phyloP scores from a whole-genome alignment of 2,888 invertebrate species.

The Eudemis profundana region DNA sequence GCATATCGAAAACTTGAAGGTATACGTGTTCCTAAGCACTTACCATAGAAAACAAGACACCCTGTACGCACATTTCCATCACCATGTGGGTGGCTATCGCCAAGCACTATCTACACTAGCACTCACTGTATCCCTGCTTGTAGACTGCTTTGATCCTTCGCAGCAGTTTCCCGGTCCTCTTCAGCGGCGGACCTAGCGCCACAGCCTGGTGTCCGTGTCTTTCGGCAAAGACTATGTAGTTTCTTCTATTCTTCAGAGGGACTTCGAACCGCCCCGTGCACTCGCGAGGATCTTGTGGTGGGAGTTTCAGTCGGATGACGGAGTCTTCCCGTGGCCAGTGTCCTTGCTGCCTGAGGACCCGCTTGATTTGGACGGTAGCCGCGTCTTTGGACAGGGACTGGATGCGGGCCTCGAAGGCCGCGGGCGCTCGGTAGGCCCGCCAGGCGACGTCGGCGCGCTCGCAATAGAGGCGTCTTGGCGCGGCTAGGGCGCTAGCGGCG shows the following conservation, averaged over 20 bases:
- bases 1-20: conserved; percentile 11
- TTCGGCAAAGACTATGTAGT: conserved; percentile 83
- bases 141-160: conserved; percentile 80
- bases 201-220: conserved; percentile 76
- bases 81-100: conserved; percentile 44
- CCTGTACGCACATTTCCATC: conserved; percentile 58
- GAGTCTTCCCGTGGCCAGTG: conserved; percentile 77
- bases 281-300: conserved; percentile 63
- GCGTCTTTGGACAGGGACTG: conserved; percentile 75
- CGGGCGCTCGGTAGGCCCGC: conserved; percentile 82
- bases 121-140: conserved; percentile 83
- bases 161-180: conserved; percentile 74
- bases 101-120: conserved; percentile 58
- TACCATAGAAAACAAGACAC: conserved; percentile 44
- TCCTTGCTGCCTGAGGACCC: conserved; percentile 74
- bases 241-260: conserved; percentile 74
- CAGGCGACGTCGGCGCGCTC: conserved; percentile 83
- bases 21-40: conserved; percentile 32
- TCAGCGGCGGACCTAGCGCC: conserved; percentile 79
- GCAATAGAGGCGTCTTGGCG: conserved; percentile 80
- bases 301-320: conserved; percentile 71
- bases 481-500: conserved; percentile 65
- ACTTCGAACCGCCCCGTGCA: conserved; percentile 80
- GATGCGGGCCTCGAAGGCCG: conserved; percentile 81
- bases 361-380: conserved; percentile 76